Evolutionary conservation across 2,888 invertebrate genomes (phyloP).

Genomic region (Rhyacophila evoluta): DNA sequence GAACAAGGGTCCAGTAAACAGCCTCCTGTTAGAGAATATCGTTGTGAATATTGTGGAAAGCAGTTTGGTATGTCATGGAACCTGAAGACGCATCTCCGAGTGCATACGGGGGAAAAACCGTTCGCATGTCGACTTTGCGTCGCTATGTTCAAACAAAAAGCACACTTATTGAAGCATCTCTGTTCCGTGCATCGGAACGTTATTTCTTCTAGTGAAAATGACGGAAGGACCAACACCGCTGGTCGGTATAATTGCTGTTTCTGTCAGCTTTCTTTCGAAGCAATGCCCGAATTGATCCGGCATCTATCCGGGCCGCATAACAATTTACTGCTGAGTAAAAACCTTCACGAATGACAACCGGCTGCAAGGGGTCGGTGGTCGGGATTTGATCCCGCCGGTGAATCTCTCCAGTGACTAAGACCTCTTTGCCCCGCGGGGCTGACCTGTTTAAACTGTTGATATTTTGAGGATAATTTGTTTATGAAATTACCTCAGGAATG

Average conservation of each 20-base stretch:
- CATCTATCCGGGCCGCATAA: constrained; percentile 91
- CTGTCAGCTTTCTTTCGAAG: constrained; percentile 87
- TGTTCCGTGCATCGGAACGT: constrained; percentile 91
- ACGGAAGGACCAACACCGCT: constrained; percentile 72
- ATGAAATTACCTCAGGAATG: constrained; percentile 49
- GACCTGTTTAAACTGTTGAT: constrained; percentile 54
- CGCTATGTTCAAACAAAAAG: constrained; percentile 93
- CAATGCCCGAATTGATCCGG: constrained; percentile 86
- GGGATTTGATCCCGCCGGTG: constrained; percentile 30
- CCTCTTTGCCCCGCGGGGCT: constrained; percentile 44
- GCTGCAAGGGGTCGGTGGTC: constrained; percentile 16
- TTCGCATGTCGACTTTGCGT: constrained; percentile 91
- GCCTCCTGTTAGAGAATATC: constrained; percentile 83
- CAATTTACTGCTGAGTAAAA: constrained; percentile 87
- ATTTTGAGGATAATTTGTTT: constrained; percentile 51
- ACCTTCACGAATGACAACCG: constrained; percentile 79
- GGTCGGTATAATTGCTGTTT: constrained; percentile 88
- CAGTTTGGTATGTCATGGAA: constrained; percentile 95
- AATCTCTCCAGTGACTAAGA: constrained; percentile 53
- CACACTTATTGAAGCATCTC: constrained; percentile 87
- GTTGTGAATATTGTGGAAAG: constrained; percentile 90
- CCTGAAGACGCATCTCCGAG: constrained; percentile 87
- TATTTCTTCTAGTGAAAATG: constrained; percentile 84
- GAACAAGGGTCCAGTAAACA: constrained; percentile 71
- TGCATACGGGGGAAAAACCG: constrained; percentile 90